Evolutionary conservation across 2,797 vertebrate species (phyloP), one percentile per base, ranked within the genome.

Genomic region (Liparis tanakae): DNA sequence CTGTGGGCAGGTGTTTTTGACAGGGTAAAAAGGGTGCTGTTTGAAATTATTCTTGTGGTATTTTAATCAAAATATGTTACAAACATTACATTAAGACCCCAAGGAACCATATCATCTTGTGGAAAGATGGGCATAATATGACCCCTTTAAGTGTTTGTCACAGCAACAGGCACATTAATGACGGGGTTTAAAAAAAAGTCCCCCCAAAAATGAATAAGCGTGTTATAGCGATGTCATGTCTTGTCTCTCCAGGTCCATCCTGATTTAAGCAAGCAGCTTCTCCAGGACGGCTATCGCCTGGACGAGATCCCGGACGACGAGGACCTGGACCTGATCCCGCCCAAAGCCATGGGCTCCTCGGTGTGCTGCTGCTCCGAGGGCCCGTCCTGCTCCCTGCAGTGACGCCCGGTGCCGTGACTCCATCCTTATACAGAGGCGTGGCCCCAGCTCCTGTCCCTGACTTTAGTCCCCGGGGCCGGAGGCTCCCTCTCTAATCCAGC

Each of bases 281-380:
- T 99, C 63, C 95, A 96, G 85, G 97, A 99, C 0, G 98, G 98
- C 3, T 99, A 99, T 87, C 96, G 95, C 56, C 94, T 99, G 0
- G 98, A 99, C 0, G 98, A 99, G 90, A 96, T 98, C 72, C 98
- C 98, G 0, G 98, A 99, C 0, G 98, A 99, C 0, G 98, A 99
- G 85, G 98, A 98, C 82, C 92, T 99, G 82, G 97, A 99, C 91
- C 96, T 99, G 78, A 99, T 99, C 74, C 98, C 97, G 0, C 98
- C 97, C 0, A 99, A 99, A 92, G 95, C 97, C 6, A 64, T 96
- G 66, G 78, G 94, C 34, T 94, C 96, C 9, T 95, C 96, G 0
- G 82, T 94, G 67, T 98, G 97, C 91, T 97, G 96, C 90, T 95
- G 94, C 77, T 88, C 93, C 0, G 94, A 96, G 46, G 87, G 76